Base-by-base conservation (phyloP, 2,113 vertebrate genomes). In the Coptodon bakossiorum region DNA sequence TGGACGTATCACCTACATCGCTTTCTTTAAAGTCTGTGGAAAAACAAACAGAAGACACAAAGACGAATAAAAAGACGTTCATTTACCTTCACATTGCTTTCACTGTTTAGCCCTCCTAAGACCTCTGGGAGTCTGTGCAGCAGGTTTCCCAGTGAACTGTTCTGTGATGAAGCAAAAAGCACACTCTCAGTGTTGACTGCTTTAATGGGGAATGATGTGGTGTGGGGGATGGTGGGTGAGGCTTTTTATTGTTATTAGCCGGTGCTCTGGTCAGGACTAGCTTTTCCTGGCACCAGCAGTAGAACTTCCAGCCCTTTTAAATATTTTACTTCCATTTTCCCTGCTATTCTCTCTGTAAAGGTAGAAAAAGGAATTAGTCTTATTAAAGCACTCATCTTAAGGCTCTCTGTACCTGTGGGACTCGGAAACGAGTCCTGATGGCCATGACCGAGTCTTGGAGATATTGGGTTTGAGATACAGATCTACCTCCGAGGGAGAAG, bases 21-120 rank as follows among this genome's bases (percentile, higher is more conserved):
- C 24, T 50, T 63, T 63, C 29, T 85, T 50, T 36, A 9, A 85
- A 81, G 34, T 36, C 5, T 63, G 48, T 3, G 78, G 1, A 38
- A 9, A 66, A 68, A 66, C 5, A 31, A 66, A 53, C 12, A 27
- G 13, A 61, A 50, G 68, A 38, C n/a, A 2, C 34, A 54, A 50
- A 50, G 71, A 38, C 31, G 10, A 16, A 54, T 24, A 34, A 27
- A 80, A 27, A 71, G 14, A 54, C 2, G 3, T 7, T 54, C 3
- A 45, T 71, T 27, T 90, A 98, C 98, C 97, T 98, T 98, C 80
- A 98, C 95, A 43, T 97, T 98, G 82, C 96, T 95, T 89, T 84
- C 81, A 8, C 95, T 89, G 3, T 97, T 96, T 80, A 97, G 89
- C 6, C 95, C 88, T 3, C 85, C 89, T 0, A 97, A 73, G 93